Base-by-base conservation (phyloP, 1,140 invertebrate genomes). In the Eriocheir sinensis region DNA sequence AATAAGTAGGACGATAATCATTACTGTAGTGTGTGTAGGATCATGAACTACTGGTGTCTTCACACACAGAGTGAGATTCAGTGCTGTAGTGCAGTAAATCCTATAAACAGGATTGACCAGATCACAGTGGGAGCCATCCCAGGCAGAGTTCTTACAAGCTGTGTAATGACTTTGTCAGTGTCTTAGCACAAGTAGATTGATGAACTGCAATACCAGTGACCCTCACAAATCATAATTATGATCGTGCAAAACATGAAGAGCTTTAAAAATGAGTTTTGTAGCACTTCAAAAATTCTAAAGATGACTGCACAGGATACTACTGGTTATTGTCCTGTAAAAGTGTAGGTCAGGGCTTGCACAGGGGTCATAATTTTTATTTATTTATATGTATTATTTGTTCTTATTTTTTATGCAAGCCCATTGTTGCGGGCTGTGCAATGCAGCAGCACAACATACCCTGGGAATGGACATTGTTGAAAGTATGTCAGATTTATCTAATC, bases 1-100 rank as follows among this genome's bases (percentile, higher is more conserved):
- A 93, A 41, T 32, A 41, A 81, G 91, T 93, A 93, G 91, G 48
- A 53, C 48, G 32, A 48, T 48, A 53, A 83, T 44, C 41, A 92
- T 36, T 34, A 44, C 27, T 38, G 44, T 92, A 44, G 72, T 86
- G n/a, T 90, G 48, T 90, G 89, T 90, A 90, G 89, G 38, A 60
- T 90, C 53, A 90, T 90, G 53, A 41, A 90, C 89, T 72, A 90
- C 48, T 53, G 41, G 91, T 93, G 91, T 81, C 32, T 81, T 92
- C 72, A 38, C 79, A 81, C 79, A 72, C 17, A 90, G 89, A 44
- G 89, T 72, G 36, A 72, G 53, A 72, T 89, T 53, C 41, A 90
- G 89, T 90, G 48, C 48, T 90, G 32, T 90, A 72, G 48, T 27
- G 27, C 89, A 60, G 15, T 53, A 72, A 90, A 72, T 32, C 3